These are phyloP conservation scores for Eublepharis macularius DNA, from an alignment of 2,113 vertebrate species.

Conservation along the genomic window DNA sequence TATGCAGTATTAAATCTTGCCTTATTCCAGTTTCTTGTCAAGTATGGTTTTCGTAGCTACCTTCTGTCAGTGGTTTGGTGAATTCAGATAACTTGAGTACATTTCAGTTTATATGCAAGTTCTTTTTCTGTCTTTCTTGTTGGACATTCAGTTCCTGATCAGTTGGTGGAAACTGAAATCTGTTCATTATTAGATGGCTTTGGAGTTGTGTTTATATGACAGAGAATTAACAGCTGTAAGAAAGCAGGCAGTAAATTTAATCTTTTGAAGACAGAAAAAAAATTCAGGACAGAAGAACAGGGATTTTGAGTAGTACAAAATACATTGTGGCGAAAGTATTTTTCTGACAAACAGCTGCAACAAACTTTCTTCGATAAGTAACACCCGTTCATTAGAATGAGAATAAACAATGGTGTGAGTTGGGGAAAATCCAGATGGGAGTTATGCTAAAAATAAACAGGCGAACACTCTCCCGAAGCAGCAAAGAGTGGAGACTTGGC, in stretches of 20 bases:
- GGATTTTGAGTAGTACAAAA: conserved; percentile 14
- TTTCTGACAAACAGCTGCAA: background rate
- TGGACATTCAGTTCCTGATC: background rate
- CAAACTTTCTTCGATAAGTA: too few relatives aligned
- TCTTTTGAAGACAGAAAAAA: conserved; percentile 1
- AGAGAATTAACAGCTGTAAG: background rate
- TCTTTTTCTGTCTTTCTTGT: background rate
- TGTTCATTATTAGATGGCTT: background rate
- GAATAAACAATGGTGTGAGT: background rate
- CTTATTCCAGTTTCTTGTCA: conserved; percentile 22
- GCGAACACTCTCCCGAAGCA: conserved; percentile 27
- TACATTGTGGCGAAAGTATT: background rate
- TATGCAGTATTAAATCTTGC: conserved; percentile 45
- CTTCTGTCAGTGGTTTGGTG: conserved; percentile 37
- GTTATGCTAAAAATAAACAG: conserved; percentile 65
- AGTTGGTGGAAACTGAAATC: conserved; percentile 33
- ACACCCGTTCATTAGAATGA: background rate
- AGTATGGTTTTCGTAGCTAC: conserved; percentile 29
- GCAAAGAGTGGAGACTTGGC: conserved; percentile 41
- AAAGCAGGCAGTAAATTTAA: background rate
- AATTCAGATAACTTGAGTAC: background rate
- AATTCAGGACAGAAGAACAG: background rate
- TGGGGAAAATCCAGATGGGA: conserved; percentile 46
- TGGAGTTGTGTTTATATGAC: background rate
- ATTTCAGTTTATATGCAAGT: background rate